Evolutionary conservation across 2,888 invertebrate genomes (phyloP), one percentile per base, ranked within the genome.

Genomic region (Drosophila colorata): DNA sequence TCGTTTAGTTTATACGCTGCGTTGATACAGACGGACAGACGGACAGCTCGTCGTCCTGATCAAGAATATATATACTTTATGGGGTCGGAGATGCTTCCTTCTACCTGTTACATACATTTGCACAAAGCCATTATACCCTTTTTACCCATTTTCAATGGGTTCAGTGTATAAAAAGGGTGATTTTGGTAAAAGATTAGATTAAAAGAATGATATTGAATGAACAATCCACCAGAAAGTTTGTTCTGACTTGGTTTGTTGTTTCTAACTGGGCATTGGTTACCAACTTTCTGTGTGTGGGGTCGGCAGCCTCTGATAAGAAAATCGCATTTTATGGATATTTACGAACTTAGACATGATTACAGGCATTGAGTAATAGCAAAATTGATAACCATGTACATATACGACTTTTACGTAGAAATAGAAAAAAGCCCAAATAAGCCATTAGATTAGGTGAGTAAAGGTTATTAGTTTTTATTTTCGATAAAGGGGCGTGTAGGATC

Each of bases 131-230:
- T n/a, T n/a, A n/a, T n/a, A n/a, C n/a, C n/a, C n/a, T n/a, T n/a
- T n/a, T n/a, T n/a, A n/a, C n/a, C n/a, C n/a, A n/a, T n/a, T n/a
- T n/a, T n/a, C n/a, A n/a, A n/a, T n/a, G n/a, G n/a, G n/a, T n/a
- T n/a, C n/a, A n/a, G n/a, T n/a, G n/a, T n/a, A n/a, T n/a, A n/a
- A 38, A 18, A 52, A 14, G 16, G 2, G 37, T 35, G 52, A 41
- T 55, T 73, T 59, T 40, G 20, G 6, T 8, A 20, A 16, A 6
- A 28, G 60, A 69, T 59, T 14, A 74, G 58, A 73, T 59, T 47
- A 31, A 47, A 46, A n/a, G 5, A 18, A 25, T 28, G 25, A 28
- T 28, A 28, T 60, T 4, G 1, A 14, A n/a, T 40, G 6, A 56
- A 25, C 7, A 47, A 47, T 37, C n/a, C 11, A 1, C n/a, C 9